Evolutionary conservation across 2,888 invertebrate species (phyloP), one percentile per base, ranked within the genome.

Genomic region (Amphipyra berbera): DNA sequence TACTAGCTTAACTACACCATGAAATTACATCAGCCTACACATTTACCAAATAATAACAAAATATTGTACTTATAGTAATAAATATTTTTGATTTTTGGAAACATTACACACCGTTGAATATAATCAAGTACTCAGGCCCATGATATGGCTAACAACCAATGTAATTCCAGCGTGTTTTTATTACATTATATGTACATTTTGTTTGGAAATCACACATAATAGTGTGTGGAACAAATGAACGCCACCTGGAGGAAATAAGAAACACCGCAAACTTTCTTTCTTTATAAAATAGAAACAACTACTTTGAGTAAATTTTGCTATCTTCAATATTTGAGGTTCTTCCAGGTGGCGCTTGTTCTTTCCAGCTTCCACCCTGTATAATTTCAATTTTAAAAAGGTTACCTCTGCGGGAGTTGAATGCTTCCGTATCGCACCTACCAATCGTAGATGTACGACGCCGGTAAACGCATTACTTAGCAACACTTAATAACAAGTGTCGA

Each of bases 151-250:
- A 21, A 35, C 13, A 44, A 52, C 41, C 47, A 48, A 75, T 52
- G 54, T 55, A 57, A 65, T 60, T 61, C 49, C 56, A 59, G 46
- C 35, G 35, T 46, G 46, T 44, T 37, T 42, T 38, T 27, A 30
- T 48, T n/a, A 56, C 42, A 61, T 68, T 27, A 47, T 53, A 68
- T 57, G 49, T 67, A 76, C 69, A 61, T 49, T n/a, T 37, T 44
- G 21, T 47, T 40, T 41, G 30, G 14, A 68, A 44, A 44, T 44
- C 35, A 44, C 42, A 12, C 1, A 27, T 41, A 41, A 21, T 21
- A 21, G 2, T 21, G 21, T 2, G 21, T 21, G 3, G 21, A 21
- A 21, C 1, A 21, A 21, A 21, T 3, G 1, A 21, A 21, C 21
- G 21, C 3, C 21, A 21, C 3, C 21, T 21, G 21, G 21, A 21